Conservation (phyloP, 2,113 vertebrate species). For the Oryctolagus cuniculus region mOryCun1.1 NC_091445.1:46706001-46706500, state of each 20-base stretch:
- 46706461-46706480: not conserved
- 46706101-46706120: not conserved
- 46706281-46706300: not conserved
- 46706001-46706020: not conserved
- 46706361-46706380: not conserved
- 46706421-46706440: not conserved
- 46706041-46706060: too few relatives aligned
- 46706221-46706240: not conserved
- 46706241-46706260: not conserved
- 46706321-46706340: conserved; percentile 1
- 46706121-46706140: not conserved
- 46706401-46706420: not conserved
- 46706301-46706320: not conserved
- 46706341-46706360: not conserved
- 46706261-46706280: not conserved
- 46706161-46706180: not conserved
- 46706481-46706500: not conserved
- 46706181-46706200: not conserved
- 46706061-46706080: not conserved
- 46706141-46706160: not conserved
- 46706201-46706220: not conserved
- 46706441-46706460: not conserved
- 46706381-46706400: not conserved
- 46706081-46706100: not conserved
- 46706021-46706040: too few relatives aligned